Evolutionary conservation across 2,797 vertebrate genomes (phyloP).

Genomic region (Iguana delicatissima): DNA sequence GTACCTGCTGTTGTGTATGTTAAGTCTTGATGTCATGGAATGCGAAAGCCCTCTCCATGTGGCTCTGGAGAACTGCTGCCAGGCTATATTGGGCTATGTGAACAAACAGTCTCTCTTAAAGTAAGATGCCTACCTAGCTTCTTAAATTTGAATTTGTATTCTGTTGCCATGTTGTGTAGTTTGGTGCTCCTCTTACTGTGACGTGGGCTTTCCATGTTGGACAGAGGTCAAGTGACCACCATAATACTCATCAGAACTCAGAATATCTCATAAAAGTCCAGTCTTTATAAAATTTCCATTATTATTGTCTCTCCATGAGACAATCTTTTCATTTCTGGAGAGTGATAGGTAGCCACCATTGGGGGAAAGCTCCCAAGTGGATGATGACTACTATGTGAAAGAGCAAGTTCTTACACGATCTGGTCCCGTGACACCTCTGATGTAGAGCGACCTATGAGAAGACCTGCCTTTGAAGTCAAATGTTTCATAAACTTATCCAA

Average conservation of each 20-base stretch:
- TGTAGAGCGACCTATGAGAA: too few species aligned
- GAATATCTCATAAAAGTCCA: neutral
- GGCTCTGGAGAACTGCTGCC: too few species aligned
- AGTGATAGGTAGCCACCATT: neutral
- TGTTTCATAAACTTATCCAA: neutral
- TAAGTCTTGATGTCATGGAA: neutral
- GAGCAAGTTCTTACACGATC: neutral
- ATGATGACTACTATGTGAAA: neutral
- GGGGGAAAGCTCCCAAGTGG: neutral
- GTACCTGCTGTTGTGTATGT: neutral
- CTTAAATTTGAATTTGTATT: neutral
- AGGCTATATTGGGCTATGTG: neutral
- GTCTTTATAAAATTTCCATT: neutral
- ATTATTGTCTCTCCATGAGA: neutral
- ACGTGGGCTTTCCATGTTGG: neutral
- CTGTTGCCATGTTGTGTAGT: too few species aligned
- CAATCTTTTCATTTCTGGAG: neutral
- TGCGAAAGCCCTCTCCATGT: neutral
- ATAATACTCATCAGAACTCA: neutral
- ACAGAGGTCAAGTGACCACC: neutral
- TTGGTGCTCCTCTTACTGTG: neutral
- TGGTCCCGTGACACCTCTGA: neutral
- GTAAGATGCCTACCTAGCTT: neutral
- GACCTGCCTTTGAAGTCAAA: neutral
- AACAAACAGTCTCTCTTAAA: neutral